These are phyloP conservation scores for Diorhabda elongata DNA, from an alignment of 1,140 invertebrate species.

Conservation along the genomic window DNA sequence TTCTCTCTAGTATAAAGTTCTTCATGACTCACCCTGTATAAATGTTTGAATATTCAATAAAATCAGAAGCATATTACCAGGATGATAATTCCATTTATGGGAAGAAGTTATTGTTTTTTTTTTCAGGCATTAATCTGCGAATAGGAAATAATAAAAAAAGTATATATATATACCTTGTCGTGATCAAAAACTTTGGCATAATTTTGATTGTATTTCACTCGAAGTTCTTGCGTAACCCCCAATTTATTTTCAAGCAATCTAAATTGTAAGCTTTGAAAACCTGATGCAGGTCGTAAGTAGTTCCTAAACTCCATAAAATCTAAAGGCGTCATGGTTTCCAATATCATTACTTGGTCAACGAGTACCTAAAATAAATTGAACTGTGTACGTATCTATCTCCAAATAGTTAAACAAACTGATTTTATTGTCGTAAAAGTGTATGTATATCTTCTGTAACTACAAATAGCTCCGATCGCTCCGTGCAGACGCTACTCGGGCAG, in stretches of 20 bases:
- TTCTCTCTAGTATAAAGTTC: no score
- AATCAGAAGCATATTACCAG: no score
- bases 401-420: no score
- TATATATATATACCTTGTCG: conserved; percentile 47
- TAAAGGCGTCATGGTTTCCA: conserved; percentile 96
- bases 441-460: no score
- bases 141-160: neutral
- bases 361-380: conserved; percentile 62
- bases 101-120: neutral
- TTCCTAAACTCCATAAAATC: conserved; percentile 96
- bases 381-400: no score
- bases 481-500: no score
- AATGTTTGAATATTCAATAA: no score
- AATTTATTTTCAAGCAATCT: conserved; percentile 95
- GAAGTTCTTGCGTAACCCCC: conserved; percentile 80
- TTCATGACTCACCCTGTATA: no score
- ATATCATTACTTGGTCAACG: conserved; percentile 93
- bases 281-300: conserved; percentile 90
- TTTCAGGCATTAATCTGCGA: neutral
- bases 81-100: neutral
- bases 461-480: no score
- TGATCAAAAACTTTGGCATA: conserved; percentile 84
- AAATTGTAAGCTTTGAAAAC: conserved; percentile 97
- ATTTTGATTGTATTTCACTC: conserved; percentile 90
- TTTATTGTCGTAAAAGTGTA: no score